Base-by-base conservation (phyloP, 2,888 invertebrate species). In the Xestobium rufovillosum region DNA sequence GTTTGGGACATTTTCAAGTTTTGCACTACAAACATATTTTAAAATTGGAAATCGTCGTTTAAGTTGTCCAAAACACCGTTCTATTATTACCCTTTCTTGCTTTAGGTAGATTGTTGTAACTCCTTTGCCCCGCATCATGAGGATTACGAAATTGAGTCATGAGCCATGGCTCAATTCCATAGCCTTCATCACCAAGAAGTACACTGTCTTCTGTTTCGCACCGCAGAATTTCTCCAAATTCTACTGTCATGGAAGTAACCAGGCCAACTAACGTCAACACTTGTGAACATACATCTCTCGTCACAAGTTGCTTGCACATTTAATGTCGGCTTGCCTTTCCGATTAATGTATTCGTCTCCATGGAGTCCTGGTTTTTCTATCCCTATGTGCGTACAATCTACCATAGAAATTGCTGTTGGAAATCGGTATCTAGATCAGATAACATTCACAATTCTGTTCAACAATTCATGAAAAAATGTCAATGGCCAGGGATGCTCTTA, bases 31-130 rank as follows among this genome's bases (percentile, higher is more conserved):
- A n/a, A n/a, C n/a, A n/a, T n/a, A n/a, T n/a, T n/a, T n/a, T 14
- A 43, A 25, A 9, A 41, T 44, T 9, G 41, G 41, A 42, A 45
- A 44, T 30, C 44, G 32, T 33, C 38, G 41, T 39, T 48, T 48
- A 12, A 45, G 17, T 33, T 48, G 43, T 3, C 33, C 47, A 33
- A 47, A 48, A 36, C 45, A 47, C 17, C 45, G 11, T 40, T 50
- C 47, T 34, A 48, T 48, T 26, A 44, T 34, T 26, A 43, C 40
- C 11, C 45, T 32, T 19, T 45, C 45, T 17, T 30, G n/a, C 39
- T 33, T 32, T 39, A 36, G 37, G 36, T 38, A 35, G 15, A 14
- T 30, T 32, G 23, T 48, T 47, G 34, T 34, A 48, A 31, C 26
- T 26, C 15, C 17, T 32, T 30, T 49, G 34, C 19, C 26, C 6